phyloP scores from a whole-genome alignment of 2,113 vertebrate species.

The Litocranius walleri region DNA sequence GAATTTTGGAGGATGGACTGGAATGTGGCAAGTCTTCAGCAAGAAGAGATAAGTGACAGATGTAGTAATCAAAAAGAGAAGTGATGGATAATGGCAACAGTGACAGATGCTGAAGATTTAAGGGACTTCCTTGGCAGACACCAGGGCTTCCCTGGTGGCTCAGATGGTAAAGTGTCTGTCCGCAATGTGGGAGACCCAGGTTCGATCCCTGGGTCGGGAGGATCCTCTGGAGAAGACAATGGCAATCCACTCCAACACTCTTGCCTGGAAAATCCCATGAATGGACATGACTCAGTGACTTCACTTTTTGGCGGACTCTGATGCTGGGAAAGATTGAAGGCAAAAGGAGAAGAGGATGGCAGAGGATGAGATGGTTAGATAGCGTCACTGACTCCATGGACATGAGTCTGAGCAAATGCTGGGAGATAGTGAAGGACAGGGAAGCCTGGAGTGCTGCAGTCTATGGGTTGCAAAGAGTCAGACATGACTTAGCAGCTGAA shows the following conservation, averaged over 20 bases:
- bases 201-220: no score
- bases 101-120: background rate
- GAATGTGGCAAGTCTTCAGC: background rate
- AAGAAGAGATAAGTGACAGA: background rate
- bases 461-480: background rate
- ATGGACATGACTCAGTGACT: no score
- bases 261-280: no score
- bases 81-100: background rate
- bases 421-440: background rate
- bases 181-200: no score
- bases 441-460: background rate
- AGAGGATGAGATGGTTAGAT: background rate
- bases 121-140: background rate
- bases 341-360: background rate
- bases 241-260: no score
- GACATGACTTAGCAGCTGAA: background rate
- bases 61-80: background rate
- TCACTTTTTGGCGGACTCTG: background rate
- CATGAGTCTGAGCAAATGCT: background rate
- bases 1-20: conserved; percentile 8
- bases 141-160: no score
- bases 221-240: no score
- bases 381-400: background rate
- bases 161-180: no score
- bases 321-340: background rate